phyloP scores from a whole-genome alignment of 2,888 invertebrate genomes.

The Artemia sp. region DNA sequence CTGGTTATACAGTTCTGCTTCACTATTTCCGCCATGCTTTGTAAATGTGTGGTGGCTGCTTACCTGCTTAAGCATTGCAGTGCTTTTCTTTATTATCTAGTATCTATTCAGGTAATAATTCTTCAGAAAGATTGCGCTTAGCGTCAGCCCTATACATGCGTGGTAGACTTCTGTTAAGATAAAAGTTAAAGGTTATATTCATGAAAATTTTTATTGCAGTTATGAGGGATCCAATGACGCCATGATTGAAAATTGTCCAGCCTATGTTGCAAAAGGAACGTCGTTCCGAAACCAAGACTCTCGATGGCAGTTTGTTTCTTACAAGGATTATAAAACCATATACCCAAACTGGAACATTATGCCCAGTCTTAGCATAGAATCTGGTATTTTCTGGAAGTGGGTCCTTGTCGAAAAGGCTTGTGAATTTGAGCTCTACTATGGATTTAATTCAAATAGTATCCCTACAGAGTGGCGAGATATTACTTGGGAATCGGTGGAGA shows the following conservation, averaged over 20 bases:
- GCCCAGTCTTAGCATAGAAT: not conserved
- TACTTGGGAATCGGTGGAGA: not conserved
- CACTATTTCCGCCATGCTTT: too few relatives aligned
- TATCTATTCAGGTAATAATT: too few relatives aligned
- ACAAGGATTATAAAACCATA: not conserved
- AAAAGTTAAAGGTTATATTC: too few relatives aligned
- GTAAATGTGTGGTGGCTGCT: too few relatives aligned
- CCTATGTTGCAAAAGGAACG: not conserved
- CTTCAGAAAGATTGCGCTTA: too few relatives aligned
- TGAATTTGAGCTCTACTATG: not conserved
- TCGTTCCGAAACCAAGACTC: not conserved
- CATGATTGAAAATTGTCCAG: not conserved
- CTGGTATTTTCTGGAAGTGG: constrained; percentile 9
- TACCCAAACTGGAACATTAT: not conserved
- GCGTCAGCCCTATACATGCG: too few relatives aligned
- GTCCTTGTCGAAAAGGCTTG: not conserved
- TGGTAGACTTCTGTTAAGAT: too few relatives aligned
- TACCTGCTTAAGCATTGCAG: too few relatives aligned
- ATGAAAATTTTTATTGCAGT: not conserved
- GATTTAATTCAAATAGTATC: not conserved
- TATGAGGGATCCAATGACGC: not conserved
- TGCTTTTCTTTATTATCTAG: too few relatives aligned
- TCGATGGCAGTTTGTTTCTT: not conserved
- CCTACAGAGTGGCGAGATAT: not conserved
- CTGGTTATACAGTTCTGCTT: too few relatives aligned